Evolutionary conservation across 2,113 vertebrate species (phyloP).

Genomic region (Cephalopholis sonnerati): DNA sequence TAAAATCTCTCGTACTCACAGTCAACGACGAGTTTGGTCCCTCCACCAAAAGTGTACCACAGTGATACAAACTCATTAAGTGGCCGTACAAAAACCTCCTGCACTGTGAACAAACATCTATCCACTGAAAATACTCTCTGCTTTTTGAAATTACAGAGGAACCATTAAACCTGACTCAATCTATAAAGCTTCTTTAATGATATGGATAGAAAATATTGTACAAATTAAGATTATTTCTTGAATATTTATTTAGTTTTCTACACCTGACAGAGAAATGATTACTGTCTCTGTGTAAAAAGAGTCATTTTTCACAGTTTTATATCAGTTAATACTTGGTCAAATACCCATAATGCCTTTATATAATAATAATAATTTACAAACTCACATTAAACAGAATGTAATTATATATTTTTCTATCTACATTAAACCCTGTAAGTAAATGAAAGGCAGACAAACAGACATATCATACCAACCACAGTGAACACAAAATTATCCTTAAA

Average conservation of each 20-base stretch:
- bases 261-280: neutral
- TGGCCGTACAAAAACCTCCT: conserved; percentile 50
- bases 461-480: conserved; percentile 4
- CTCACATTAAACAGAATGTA: neutral
- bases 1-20: conserved; percentile 41
- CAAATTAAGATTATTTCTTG: neutral
- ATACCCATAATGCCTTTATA: neutral
- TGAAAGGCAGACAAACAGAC: neutral
- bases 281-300: neutral
- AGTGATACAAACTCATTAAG: conserved; percentile 49
- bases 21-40: conserved; percentile 41
- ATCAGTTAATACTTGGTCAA: neutral
- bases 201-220: neutral
- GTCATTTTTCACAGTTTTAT: neutral
- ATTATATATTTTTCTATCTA: neutral
- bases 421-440: neutral
- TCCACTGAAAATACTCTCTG: neutral
- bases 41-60: conserved; percentile 23
- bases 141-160: conserved; percentile 18
- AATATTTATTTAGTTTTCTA: neutral
- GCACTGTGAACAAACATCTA: neutral
- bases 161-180: fast-evolving
- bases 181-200: too few relatives aligned
- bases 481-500: conserved; percentile 9
- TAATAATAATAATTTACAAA: neutral